Base-by-base conservation (phyloP, 2,888 invertebrate species). In the Leptarthrus brevirostris region DNA sequence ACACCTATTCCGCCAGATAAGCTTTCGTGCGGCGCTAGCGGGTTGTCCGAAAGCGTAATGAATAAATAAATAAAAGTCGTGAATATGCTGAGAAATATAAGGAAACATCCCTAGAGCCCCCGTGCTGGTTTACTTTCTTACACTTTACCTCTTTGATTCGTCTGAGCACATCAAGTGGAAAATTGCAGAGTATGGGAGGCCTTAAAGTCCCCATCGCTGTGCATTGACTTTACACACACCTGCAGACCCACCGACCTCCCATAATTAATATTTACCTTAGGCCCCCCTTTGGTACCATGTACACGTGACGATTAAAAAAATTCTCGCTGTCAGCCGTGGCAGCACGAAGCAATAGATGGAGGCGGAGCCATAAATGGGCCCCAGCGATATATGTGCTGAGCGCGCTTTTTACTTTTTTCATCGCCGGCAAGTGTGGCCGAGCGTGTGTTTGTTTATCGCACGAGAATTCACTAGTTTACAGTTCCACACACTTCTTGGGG, bases 281-380 rank as follows among this genome's bases (percentile, higher is more conserved):
- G 54, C 61, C 30, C 34, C 73, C 75, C 56, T 72, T 73, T 75
- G 22, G 56, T 64, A 52, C 53, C 61, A 71, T 64, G 44, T 71
- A 74, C 73, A 75, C 56, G 66, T 47, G 58, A 64, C 75, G 72
- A 74, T 75, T 72, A 74, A 75, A 72, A 72, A 47, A 22, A 44
- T 56, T 56, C 61, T 61, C 72, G 36, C 71, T 54, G 71, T 40
- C 30, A 52, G 69, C 49, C 69, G 16, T 22, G 47, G 12, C 47
- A 6, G 16, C 4, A 22, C 52, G 30, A 20, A 69, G 69, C 44
- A 70, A 70, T 36, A 61, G 36, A 61, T 36, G 74, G 64, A 74
- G 76, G 76, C 76, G 76, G 76, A 76, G 76, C 76, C 74, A 76
- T 72, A 72, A 72, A 72, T 64, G 56, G 14, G 74, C 52, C 69